A percentile compares a stretch with the other conserved stretches of the same genome.
Evolutionary conservation across 2,113 vertebrate genomes (phyloP).

Genomic region (Uria lomvia): DNA sequence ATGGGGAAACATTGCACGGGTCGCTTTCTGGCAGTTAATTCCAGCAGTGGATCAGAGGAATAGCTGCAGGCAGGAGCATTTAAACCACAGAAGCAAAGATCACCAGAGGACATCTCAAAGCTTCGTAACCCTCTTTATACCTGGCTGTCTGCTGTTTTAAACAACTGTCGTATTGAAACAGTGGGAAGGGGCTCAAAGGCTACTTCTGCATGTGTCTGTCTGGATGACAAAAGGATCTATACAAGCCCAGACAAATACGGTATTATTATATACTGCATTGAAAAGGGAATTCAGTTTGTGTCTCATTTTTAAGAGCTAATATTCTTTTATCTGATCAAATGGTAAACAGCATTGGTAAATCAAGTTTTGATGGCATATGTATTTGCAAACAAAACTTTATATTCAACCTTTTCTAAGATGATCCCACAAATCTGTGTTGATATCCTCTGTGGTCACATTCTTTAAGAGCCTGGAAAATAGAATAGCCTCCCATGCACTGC

Average conservation of each 20-base stretch:
- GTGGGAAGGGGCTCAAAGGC: neutral
- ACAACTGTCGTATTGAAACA: neutral
- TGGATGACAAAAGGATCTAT: neutral
- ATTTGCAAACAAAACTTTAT: constrained; percentile 57
- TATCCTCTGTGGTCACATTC: constrained; percentile 42
- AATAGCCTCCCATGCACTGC: neutral
- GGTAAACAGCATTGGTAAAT: constrained; percentile 54
- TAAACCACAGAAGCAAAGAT: neutral
- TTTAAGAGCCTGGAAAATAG: constrained; percentile 13
- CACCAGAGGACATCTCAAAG: neutral
- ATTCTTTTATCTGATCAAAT: constrained; percentile 64
- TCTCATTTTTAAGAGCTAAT: constrained; percentile 52
- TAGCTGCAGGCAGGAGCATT: neutral
- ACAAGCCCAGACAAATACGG: neutral
- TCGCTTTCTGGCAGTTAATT: neutral
- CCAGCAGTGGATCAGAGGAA: neutral
- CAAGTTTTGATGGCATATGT: constrained; percentile 36
- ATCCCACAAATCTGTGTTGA: constrained; percentile 43
- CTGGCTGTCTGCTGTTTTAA: neutral
- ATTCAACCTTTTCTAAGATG: constrained; percentile 38
- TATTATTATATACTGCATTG: neutral
- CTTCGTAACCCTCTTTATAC: neutral
- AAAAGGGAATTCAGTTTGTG: constrained; percentile 47
- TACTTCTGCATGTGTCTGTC: neutral
- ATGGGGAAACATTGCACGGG: rapidly evolving